Percentiles rank a stretch among this genome's conserved stretches.
Evolutionary conservation across 2,113 vertebrate species (phyloP).

Genomic region (Alethe castanea): DNA sequence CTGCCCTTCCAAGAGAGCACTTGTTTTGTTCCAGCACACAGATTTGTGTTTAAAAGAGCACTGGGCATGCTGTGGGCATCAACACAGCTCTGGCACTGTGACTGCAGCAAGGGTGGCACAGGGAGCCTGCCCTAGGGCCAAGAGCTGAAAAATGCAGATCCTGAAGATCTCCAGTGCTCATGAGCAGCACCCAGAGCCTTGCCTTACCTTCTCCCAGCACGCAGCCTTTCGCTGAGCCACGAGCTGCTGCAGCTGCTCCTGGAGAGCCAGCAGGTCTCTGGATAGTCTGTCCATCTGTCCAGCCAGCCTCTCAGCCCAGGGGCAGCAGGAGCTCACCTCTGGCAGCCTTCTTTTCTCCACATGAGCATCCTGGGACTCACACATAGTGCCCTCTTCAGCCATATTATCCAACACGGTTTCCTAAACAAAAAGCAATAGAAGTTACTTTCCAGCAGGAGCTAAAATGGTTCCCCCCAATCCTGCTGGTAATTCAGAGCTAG

Average conservation of each 20-base stretch:
- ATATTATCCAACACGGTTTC: conserved; percentile 63
- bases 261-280: conserved; percentile 20
- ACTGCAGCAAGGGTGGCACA: not conserved
- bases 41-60: not conserved
- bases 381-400: not conserved
- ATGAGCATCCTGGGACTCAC: not conserved
- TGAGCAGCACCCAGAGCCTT: not conserved
- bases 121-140: not conserved
- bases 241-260: conserved; percentile 7
- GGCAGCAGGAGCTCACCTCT: not conserved
- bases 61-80: not conserved
- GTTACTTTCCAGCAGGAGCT: not conserved
- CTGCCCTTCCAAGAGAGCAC: not conserved
- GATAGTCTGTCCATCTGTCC: conserved; percentile 1
- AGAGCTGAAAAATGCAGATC: not conserved
- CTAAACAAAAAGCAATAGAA: conserved; percentile 44
- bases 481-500: not conserved
- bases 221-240: not conserved
- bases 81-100: not conserved
- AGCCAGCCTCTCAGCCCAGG: not conserved
- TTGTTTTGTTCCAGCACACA: not conserved
- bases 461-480: not conserved
- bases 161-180: not conserved
- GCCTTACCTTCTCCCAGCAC: conserved; percentile 59
- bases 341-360: not conserved